Conservation (phyloP, 2,113 vertebrate genomes). For the Cephalopholis sonnerati region DNA sequence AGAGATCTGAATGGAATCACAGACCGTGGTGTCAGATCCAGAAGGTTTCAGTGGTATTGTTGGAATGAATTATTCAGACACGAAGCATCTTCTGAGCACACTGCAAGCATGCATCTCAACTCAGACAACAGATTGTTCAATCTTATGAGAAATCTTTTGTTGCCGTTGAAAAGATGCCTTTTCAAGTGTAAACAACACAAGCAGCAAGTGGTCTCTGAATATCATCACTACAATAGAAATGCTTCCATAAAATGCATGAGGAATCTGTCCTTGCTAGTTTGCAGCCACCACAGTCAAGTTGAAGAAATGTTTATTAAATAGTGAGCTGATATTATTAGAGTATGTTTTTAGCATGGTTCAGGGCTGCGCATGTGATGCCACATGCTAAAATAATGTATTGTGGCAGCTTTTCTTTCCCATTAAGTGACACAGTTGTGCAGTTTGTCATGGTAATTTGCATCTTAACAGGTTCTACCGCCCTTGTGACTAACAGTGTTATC, state of each 20-base stretch:
- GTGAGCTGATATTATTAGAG: neutral
- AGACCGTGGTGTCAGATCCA: slow-evolving; percentile 28
- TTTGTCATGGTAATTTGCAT: slow-evolving; percentile 59
- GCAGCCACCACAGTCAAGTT: neutral
- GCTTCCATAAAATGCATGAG: neutral
- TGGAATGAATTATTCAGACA: slow-evolving; percentile 59
- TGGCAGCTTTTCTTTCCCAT: slow-evolving; percentile 14
- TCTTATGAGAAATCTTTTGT: slow-evolving; percentile 16
- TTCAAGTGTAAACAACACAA: slow-evolving; percentile 24
- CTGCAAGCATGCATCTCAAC: slow-evolving; percentile 10
- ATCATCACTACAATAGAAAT: slow-evolving; percentile 2
- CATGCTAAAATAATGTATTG: slow-evolving; percentile 1
- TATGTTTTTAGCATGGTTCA: neutral
- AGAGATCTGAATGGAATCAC: slow-evolving; percentile 36
- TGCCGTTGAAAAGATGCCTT: slow-evolving; percentile 16
- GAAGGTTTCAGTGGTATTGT: slow-evolving; percentile 33
- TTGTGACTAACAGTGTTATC: slow-evolving; percentile 61
- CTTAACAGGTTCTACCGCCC: slow-evolving; percentile 45
- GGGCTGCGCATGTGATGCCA: neutral
- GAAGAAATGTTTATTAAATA: neutral
- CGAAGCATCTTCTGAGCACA: slow-evolving; percentile 32
- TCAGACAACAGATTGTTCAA: slow-evolving; percentile 25
- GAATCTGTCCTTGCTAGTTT: neutral
- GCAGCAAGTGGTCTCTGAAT: slow-evolving; percentile 15
- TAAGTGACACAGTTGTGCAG: slow-evolving; percentile 5